phyloP scores from a whole-genome alignment of 2,113 vertebrate genomes.

The Hemiscyllium ocellatum region DNA sequence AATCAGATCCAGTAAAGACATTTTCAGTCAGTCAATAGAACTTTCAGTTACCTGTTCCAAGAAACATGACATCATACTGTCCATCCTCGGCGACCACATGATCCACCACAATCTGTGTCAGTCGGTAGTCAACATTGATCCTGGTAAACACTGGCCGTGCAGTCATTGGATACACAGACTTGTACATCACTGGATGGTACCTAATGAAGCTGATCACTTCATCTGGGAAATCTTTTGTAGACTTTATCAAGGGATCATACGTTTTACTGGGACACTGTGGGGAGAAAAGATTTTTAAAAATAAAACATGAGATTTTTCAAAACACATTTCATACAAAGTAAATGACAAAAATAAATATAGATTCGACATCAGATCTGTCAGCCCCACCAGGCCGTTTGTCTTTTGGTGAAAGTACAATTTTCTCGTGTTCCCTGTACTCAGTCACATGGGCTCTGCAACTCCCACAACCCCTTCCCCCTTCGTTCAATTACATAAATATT shows the following conservation, averaged over 20 bases:
- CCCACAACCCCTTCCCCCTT: neutral
- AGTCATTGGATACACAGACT: conserved; percentile 65
- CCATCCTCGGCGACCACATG: conserved; percentile 86
- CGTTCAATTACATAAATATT: neutral
- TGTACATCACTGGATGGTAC: conserved; percentile 82
- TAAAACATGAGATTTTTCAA: neutral
- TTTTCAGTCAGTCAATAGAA: neutral
- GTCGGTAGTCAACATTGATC: conserved; percentile 77
- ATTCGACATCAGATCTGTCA: neutral
- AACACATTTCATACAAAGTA: neutral
- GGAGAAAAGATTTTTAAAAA: neutral
- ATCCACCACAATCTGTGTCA: conserved; percentile 89
- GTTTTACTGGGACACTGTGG: conserved; percentile 89
- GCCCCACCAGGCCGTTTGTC: neutral
- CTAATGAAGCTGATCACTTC: conserved; percentile 89
- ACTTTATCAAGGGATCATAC: conserved; percentile 82
- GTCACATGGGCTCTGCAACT: neutral
- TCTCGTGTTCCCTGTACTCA: neutral
- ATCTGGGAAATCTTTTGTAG: conserved; percentile 89
- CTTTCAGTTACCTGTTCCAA: conserved; percentile 76
- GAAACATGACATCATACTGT: conserved; percentile 91
- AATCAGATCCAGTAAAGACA: neutral
- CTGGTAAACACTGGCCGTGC: conserved; percentile 77
- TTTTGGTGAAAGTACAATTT: neutral
- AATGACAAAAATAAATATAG: neutral